Conservation (phyloP, 2,797 vertebrate species). For the Coracias cyanogaster region DNA sequence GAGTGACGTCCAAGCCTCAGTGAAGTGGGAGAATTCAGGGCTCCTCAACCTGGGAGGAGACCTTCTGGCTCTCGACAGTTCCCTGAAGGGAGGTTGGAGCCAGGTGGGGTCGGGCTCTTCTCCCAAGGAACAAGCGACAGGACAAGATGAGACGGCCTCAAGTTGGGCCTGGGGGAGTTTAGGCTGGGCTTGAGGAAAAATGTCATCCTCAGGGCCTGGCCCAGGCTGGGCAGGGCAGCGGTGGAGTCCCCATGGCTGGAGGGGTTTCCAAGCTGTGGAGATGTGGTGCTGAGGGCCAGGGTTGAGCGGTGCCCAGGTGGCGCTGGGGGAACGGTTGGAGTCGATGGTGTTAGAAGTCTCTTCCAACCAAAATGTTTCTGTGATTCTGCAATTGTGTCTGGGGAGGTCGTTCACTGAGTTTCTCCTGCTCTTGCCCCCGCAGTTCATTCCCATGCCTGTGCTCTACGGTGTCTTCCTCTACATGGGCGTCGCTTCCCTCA, state of each 20-base stretch:
- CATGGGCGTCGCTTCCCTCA: constrained; percentile 98
- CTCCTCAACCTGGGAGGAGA: no score
- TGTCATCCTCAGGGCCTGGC: no score
- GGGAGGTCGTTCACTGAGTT: background rate
- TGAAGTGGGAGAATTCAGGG: background rate
- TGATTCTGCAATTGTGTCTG: fast-evolving
- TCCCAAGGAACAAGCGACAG: no score
- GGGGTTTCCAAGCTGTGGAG: background rate
- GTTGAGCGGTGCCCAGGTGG: background rate
- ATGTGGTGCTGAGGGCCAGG: background rate
- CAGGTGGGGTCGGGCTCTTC: no score
- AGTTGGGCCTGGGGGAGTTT: no score
- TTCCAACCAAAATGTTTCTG: background rate
- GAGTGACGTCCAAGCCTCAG: background rate
- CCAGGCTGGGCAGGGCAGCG: no score
- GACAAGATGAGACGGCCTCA: no score
- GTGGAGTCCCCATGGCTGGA: no score
- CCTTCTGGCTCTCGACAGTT: no score
- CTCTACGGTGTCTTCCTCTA: constrained; percentile 98
- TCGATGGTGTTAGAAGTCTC: background rate
- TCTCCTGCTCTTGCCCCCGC: background rate
- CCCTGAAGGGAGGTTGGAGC: no score
- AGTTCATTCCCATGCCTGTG: constrained; percentile 99
- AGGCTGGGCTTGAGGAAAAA: no score
- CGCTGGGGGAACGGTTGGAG: background rate